Evolutionary conservation across 2,888 invertebrate species (phyloP).

Genomic region (Sarcophaga subvicina): DNA sequence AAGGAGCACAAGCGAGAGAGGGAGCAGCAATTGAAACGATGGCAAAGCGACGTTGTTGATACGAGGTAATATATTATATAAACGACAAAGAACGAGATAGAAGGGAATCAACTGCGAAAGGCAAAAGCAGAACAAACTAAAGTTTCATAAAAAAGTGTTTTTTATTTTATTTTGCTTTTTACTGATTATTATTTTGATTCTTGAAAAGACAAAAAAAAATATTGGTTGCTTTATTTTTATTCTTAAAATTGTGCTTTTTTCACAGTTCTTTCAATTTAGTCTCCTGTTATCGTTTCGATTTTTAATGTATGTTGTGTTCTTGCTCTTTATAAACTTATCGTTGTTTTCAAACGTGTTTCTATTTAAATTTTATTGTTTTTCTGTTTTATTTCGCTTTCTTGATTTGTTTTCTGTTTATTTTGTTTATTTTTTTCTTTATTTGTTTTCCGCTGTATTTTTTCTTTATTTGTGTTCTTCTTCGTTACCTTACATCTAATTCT

Average conservation of each 20-base stretch:
- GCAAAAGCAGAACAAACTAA: conserved; percentile 43
- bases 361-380: conserved; percentile 3
- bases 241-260: conserved; percentile 36
- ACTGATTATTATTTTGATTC: conserved; percentile 57
- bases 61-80: conserved; percentile 37
- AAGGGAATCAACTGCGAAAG: conserved; percentile 38
- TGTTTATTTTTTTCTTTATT: conserved; percentile 45
- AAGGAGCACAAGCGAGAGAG: conserved; percentile 1
- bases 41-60: conserved; percentile 32
- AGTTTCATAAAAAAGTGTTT: conserved; percentile 42
- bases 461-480: conserved; percentile 53
- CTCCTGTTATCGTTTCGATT: conserved; percentile 45
- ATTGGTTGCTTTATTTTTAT: conserved; percentile 53
- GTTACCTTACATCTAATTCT: conserved; percentile 54
- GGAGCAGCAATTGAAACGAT: conserved; percentile 23
- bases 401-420: conserved; percentile 14
- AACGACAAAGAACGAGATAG: conserved; percentile 46
- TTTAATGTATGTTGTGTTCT: conserved; percentile 20
- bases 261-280: conserved; percentile 51
- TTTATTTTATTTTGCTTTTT: conserved; percentile 47
- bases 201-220: conserved; percentile 53
- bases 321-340: conserved; percentile 28
- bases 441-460: conserved; percentile 20
- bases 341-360: conserved; percentile 64
- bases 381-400: conserved; percentile 37